Percentiles rank a stretch among this genome's conserved stretches.
These are phyloP conservation scores for Thyatira batis DNA, from an alignment of 2,888 invertebrate genomes.

Conservation along the genomic window DNA sequence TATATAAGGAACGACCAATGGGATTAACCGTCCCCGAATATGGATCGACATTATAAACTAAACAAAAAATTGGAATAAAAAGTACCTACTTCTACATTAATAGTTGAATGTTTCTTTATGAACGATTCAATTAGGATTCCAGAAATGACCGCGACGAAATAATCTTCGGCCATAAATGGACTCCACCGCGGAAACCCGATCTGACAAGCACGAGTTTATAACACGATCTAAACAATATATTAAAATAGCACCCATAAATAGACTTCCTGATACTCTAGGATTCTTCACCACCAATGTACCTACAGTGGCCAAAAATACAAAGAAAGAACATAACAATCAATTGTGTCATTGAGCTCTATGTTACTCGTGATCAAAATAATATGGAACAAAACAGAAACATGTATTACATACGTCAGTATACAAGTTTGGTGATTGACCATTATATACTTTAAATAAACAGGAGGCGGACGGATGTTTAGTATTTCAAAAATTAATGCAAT, in stretches of 20 bases:
- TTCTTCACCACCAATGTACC: conserved; percentile 41
- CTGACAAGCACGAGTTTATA: conserved; percentile 58
- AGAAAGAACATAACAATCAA: conserved; percentile 20
- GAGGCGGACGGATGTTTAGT: conserved; percentile 40
- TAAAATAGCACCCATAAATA: conserved; percentile 74
- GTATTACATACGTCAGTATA: not conserved
- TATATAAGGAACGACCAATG: conserved; percentile 22
- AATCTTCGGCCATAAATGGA: conserved; percentile 75
- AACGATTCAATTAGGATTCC: conserved; percentile 2
- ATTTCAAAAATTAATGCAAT: conserved; percentile 72
- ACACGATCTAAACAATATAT: conserved; percentile 72
- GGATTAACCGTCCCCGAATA: conserved; percentile 24
- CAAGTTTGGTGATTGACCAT: conserved; percentile 22
- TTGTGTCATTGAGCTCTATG: conserved; percentile 16
- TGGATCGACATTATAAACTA: conserved; percentile 11
- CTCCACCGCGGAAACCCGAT: conserved; percentile 70
- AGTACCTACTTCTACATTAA: conserved; percentile 10
- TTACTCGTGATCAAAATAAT: conserved; percentile 15
- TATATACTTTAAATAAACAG: conserved; percentile 47
- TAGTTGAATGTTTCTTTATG: conserved; percentile 28
- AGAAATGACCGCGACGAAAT: conserved; percentile 66
- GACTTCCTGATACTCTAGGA: conserved; percentile 70
- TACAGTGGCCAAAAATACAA: conserved; percentile 20
- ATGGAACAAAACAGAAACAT: conserved; percentile 3
- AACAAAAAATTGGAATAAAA: not conserved